Percentiles rank a stretch among this genome's conserved stretches.
Conservation (phyloP, 2,888 invertebrate species). For the Fabriciana adippe region DNA sequence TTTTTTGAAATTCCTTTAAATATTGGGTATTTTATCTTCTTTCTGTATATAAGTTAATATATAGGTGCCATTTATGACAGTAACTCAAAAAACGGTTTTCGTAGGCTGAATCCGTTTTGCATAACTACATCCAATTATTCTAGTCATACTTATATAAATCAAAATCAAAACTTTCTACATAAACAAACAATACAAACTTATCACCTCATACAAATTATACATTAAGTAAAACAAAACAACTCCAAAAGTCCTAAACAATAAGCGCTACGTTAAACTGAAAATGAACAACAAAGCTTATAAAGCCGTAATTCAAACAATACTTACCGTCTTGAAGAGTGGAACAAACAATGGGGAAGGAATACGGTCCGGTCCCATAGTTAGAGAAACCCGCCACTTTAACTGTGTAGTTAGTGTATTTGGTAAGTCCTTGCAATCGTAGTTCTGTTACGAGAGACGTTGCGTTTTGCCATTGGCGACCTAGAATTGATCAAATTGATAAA, state of each 20-base stretch:
- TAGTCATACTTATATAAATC: too few relatives aligned
- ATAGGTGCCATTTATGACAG: too few relatives aligned
- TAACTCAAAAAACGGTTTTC: too few relatives aligned
- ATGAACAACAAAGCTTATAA: slow-evolving; percentile 3
- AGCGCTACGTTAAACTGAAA: background rate
- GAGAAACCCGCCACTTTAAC: slow-evolving; percentile 93
- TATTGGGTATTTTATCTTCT: too few relatives aligned
- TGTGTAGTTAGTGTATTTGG: slow-evolving; percentile 93
- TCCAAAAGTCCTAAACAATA: background rate
- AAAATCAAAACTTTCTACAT: too few relatives aligned
- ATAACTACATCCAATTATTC: too few relatives aligned
- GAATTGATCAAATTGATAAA: slow-evolving; percentile 17
- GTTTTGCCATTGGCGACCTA: slow-evolving; percentile 75
- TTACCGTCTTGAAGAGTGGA: slow-evolving; percentile 92
- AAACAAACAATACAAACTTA: too few relatives aligned
- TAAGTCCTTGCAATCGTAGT: slow-evolving; percentile 88
- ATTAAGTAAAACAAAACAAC: too few relatives aligned
- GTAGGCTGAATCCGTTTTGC: too few relatives aligned
- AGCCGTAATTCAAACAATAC: slow-evolving; percentile 39
- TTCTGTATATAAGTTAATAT: too few relatives aligned
- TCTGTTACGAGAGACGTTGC: slow-evolving; percentile 87
- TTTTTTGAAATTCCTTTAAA: too few relatives aligned
- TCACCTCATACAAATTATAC: too few relatives aligned
- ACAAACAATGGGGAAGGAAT: slow-evolving; percentile 89
- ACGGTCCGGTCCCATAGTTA: slow-evolving; percentile 91